These are phyloP conservation scores for Ooceraea biroi DNA, from an alignment of 1,140 invertebrate species.

Conservation along the genomic window DNA sequence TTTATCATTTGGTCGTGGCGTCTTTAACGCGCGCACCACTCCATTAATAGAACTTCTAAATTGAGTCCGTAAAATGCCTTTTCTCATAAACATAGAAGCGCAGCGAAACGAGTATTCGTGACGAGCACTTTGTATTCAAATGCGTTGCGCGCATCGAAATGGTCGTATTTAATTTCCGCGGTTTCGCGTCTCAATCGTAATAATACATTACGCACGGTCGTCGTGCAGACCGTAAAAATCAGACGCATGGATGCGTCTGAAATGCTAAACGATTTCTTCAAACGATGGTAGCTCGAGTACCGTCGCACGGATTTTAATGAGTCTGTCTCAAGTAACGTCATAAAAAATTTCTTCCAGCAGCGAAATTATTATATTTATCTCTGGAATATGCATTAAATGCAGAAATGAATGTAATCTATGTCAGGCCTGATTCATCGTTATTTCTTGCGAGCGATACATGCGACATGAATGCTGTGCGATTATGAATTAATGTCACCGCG, in stretches of 20 bases:
- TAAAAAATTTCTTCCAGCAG: background rate
- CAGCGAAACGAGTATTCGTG: background rate
- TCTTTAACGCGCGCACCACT: slow-evolving; percentile 21
- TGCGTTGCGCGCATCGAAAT: background rate
- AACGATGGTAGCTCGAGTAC: background rate
- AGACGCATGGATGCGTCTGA: background rate
- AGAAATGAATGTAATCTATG: background rate
- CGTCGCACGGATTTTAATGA: background rate
- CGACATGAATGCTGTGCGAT: no score
- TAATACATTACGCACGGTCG: slow-evolving; percentile 1
- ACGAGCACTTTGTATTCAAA: background rate
- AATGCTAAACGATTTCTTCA: background rate
- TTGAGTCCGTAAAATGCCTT: slow-evolving; percentile 35
- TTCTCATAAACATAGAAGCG: slow-evolving; percentile 13
- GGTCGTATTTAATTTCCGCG: background rate
- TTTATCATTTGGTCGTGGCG: slow-evolving; percentile 15
- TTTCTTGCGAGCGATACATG: no score
- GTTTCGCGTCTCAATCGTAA: background rate
- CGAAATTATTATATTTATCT: background rate
- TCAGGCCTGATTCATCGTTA: no score
- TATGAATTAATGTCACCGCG: no score
- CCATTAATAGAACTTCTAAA: slow-evolving; percentile 53
- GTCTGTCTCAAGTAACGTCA: background rate
- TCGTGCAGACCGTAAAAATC: background rate
- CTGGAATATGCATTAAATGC: background rate